Evolutionary conservation across 1,140 invertebrate species (phyloP).

Genomic region (Dreissena rostriformis): DNA sequence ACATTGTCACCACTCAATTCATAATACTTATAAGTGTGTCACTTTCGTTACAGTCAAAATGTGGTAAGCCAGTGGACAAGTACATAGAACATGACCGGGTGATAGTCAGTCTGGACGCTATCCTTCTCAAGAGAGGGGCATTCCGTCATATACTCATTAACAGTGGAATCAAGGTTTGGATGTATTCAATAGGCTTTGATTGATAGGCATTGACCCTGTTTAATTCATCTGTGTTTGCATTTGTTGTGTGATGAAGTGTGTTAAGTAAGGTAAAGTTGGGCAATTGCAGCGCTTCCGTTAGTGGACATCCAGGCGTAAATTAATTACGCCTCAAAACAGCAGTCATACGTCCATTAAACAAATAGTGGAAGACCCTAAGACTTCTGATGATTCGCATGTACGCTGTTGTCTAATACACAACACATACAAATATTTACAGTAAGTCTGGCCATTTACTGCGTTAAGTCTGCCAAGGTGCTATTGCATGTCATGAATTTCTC

Average conservation of each 20-base stretch:
- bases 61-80: constrained; percentile 90
- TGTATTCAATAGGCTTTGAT: too few relatives aligned
- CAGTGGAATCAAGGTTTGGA: constrained; percentile 74
- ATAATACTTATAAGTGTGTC: neutral
- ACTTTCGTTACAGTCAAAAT: constrained; percentile 85
- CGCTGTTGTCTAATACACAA: too few relatives aligned
- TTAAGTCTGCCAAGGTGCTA: too few relatives aligned
- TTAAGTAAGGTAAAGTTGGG: neutral
- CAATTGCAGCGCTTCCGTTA: too few relatives aligned
- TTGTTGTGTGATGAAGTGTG: neutral
- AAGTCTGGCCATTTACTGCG: too few relatives aligned
- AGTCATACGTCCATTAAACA: too few relatives aligned
- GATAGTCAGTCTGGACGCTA: constrained; percentile 91
- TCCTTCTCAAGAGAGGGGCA: constrained; percentile 89
- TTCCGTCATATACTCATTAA: constrained; percentile 93
- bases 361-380: too few relatives aligned
- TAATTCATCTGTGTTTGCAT: neutral
- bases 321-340: too few relatives aligned
- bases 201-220: neutral
- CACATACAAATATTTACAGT: too few relatives aligned
- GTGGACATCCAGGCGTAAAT: too few relatives aligned
- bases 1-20: neutral
- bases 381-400: too few relatives aligned
- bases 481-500: too few relatives aligned
- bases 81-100: constrained; percentile 94